Evolutionary conservation across 2,888 invertebrate species (phyloP), one percentile per base, ranked within the genome.

Genomic region (Andrena camellia): DNA sequence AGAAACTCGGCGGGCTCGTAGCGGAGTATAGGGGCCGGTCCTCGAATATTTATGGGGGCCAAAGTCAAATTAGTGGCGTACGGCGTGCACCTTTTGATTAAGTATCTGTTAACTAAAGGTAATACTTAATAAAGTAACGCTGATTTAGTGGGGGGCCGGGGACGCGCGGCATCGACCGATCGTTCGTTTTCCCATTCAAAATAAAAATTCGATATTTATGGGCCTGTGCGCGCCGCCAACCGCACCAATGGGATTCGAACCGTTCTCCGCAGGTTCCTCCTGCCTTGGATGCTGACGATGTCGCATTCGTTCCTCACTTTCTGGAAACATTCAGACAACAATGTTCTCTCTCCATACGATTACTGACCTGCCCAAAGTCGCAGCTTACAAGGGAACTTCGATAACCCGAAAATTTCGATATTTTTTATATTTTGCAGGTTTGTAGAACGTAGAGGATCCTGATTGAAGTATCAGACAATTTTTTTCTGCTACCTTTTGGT

Each of bases 81-180:
- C 93, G 92, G 93, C 93, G 93, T 93, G 93, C 93, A 93, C 93
- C 93, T 94, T 94, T 94, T 94, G 94, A 94, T 94, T 94, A 94
- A 94, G 94, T 94, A 94, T 94, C 94, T 94, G 94, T 94, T 94
- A 94, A 94, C 94, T 93, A 93, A 94, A 93, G 93, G 93, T 94
- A 94, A 94, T 94, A 94, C 94, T 94, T 94, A 94, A 94, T 94
- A 94, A 94, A 94, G 93, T 94, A 94, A 94, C 94, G 93, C 93
- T 94, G 94, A 94, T 94, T 94, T 94, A 94, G 93, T 93, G 91
- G 86, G 84, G 42, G 84, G 85, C 86, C 84, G 85, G 87, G 84
- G 90, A 89, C 83, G 86, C 86, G 84, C 83, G 89, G 88, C 90
- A 90, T 91, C 91, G 91, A 89, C 89, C 88, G 90, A 90, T 91